phyloP scores from a whole-genome alignment of 30 jellyfish, hydroid and myxozoan genomes.

The Aurelia aurita region DNA sequence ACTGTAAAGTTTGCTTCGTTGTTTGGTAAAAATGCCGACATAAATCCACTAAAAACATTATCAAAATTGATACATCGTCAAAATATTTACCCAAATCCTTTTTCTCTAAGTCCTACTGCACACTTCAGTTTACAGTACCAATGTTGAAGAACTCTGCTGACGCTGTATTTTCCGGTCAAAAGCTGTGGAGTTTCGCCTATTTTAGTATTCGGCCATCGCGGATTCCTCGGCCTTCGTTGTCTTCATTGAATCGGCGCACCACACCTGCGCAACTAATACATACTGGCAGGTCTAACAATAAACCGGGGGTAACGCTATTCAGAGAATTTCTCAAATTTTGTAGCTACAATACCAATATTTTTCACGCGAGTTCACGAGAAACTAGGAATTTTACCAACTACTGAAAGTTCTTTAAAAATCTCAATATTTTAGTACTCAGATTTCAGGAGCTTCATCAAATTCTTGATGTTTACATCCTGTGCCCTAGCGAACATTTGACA shows the following conservation, averaged over 20 bases:
- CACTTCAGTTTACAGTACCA: constrained; percentile 57
- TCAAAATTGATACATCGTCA: constrained; percentile 72
- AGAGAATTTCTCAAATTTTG: no score
- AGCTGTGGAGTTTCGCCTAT: constrained; percentile 13
- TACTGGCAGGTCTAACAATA: not conserved
- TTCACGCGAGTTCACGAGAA: no score
- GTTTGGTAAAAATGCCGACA: constrained; percentile 33
- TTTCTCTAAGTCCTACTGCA: constrained; percentile 45
- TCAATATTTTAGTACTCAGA: no score
- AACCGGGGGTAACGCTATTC: constrained; percentile 31
- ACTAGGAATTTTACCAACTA: no score
- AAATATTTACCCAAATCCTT: constrained; percentile 74
- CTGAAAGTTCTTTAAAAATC: no score
- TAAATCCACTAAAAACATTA: constrained; percentile 73
- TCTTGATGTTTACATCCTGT: no score
- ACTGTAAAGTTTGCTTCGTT: constrained; percentile 5
- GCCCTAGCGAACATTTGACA: no score
- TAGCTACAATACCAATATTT: no score
- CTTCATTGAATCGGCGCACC: constrained; percentile 47
- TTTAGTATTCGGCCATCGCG: constrained; percentile 48
- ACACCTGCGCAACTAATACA: constrained; percentile 45
- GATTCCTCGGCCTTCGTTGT: constrained; percentile 50
- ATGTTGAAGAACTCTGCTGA: constrained; percentile 23
- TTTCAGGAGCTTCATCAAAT: no score
- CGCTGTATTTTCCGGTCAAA: constrained; percentile 38